These are phyloP conservation scores for Cecropterus lyciades DNA, from an alignment of 1,140 invertebrate genomes.

Conservation along the genomic window DNA sequence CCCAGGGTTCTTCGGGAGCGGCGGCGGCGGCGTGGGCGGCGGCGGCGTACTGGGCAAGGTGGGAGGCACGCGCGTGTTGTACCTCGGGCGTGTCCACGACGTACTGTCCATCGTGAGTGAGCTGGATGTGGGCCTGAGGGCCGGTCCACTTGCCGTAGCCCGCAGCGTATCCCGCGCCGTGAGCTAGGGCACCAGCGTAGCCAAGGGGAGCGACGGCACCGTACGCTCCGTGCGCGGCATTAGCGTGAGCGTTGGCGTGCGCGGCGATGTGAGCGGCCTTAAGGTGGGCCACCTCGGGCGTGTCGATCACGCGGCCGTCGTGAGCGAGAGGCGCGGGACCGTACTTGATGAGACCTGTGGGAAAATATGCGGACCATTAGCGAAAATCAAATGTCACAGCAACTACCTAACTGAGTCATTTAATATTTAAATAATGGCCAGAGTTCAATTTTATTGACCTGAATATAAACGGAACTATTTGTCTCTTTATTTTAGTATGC, in stretches of 20 bases:
- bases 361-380: slow-evolving; percentile 14
- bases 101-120: slow-evolving; percentile 82
- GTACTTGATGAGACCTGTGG: slow-evolving; percentile 74
- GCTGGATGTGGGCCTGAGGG: slow-evolving; percentile 77
- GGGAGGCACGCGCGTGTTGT: slow-evolving; percentile 76
- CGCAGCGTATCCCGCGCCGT: slow-evolving; percentile 58
- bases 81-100: slow-evolving; percentile 82
- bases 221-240: slow-evolving; percentile 77
- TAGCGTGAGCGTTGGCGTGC: slow-evolving; percentile 79
- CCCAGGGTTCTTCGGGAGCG: slow-evolving; percentile 72
- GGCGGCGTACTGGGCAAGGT: slow-evolving; percentile 70
- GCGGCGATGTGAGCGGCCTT: slow-evolving; percentile 84
- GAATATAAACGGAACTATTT: too few relatives aligned
- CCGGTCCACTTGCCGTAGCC: slow-evolving; percentile 76
- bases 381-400: slow-evolving; percentile 10
- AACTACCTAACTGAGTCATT: neutral
- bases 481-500: too few relatives aligned
- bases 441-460: too few relatives aligned
- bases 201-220: slow-evolving; percentile 53
- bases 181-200: slow-evolving; percentile 52
- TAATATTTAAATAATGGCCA: too few relatives aligned
- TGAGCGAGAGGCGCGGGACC: slow-evolving; percentile 85
- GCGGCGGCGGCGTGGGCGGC: slow-evolving; percentile 73
- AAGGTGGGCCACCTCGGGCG: slow-evolving; percentile 84
- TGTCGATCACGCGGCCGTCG: slow-evolving; percentile 85